Evolutionary conservation across 92 coral and sea anemone genomes (phyloP).

Genomic region (Porites lobata): DNA sequence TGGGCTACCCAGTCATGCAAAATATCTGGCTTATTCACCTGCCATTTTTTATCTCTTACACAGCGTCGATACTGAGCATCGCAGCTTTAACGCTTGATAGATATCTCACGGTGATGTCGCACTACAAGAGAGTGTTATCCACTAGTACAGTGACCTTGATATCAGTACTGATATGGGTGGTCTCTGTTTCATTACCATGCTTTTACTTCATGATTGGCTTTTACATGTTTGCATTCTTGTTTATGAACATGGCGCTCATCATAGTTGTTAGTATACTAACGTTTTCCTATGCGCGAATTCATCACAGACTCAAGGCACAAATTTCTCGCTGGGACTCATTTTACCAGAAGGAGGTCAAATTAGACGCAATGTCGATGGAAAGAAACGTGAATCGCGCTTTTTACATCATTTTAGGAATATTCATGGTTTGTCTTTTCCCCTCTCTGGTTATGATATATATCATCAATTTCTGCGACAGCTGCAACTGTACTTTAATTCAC

Average conservation of each 20-base stretch:
- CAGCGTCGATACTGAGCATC: conserved; percentile 88
- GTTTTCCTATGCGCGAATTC: conserved; percentile 66
- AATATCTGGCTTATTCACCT: conserved; percentile 60
- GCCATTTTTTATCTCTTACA: conserved; percentile 84
- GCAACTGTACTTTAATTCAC: conserved; percentile 63
- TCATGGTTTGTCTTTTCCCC: conserved; percentile 59
- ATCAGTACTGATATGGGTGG: conserved; percentile 81
- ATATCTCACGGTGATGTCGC: conserved; percentile 78
- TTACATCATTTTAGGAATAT: conserved; percentile 57
- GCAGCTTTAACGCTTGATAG: conserved; percentile 92
- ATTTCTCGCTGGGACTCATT: conserved; percentile 64
- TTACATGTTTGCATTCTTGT: conserved; percentile 85
- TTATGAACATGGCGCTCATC: conserved; percentile 83
- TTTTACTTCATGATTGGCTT: conserved; percentile 84
- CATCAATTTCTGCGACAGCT: conserved; percentile 59
- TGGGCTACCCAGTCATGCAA: conserved; percentile 38
- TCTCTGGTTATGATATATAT: conserved; percentile 61
- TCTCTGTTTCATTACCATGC: conserved; percentile 77
- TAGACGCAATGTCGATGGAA: conserved; percentile 27
- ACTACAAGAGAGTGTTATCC: conserved; percentile 73
- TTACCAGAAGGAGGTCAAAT: conserved; percentile 36
- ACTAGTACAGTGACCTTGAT: conserved; percentile 64
- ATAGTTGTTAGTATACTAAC: conserved; percentile 75
- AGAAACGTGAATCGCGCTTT: conserved; percentile 49
- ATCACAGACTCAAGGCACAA: conserved; percentile 63